Evolutionary conservation across 2,888 invertebrate genomes (phyloP).

Genomic region (Parnassius apollo): DNA sequence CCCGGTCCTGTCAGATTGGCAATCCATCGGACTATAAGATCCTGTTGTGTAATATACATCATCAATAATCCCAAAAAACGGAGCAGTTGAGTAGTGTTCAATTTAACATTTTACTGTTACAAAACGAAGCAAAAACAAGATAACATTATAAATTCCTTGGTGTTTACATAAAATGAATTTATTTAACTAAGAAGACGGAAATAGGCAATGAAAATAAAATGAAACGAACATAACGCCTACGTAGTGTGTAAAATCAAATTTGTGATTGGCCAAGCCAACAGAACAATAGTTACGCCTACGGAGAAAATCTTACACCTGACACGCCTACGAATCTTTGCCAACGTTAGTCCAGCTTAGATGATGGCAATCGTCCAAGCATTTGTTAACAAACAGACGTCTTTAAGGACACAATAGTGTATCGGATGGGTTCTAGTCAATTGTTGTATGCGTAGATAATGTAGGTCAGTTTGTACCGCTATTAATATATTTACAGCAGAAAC

Average conservation of each 20-base stretch:
- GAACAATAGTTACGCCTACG: constrained; percentile 37
- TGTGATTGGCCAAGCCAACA: constrained; percentile 38
- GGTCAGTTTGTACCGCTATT: constrained; percentile 14
- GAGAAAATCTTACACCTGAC: constrained; percentile 31
- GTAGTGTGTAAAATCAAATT: constrained; percentile 2
- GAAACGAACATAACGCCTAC: neutral
- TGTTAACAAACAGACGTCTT: constrained; percentile 25
- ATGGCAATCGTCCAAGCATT: constrained; percentile 41
- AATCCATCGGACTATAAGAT: too few species aligned
- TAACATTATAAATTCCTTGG: neutral
- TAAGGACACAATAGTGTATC: constrained; percentile 24
- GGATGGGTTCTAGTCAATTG: constrained; percentile 22
- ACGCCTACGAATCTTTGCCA: constrained; percentile 45
- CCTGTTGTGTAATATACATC: too few species aligned
- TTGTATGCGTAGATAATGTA: constrained; percentile 20
- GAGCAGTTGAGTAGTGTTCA: too few species aligned
- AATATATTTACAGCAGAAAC: constrained; percentile 17
- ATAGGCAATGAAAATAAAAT: neutral
- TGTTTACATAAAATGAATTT: neutral
- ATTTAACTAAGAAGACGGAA: neutral
- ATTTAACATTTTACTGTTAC: too few species aligned
- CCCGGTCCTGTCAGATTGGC: too few species aligned
- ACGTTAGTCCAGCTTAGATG: constrained; percentile 21
- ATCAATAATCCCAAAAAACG: too few species aligned
- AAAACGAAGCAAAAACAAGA: too few species aligned